Evolutionary conservation across 2,888 invertebrate species (phyloP).

Genomic region (Copidosoma aretas): DNA sequence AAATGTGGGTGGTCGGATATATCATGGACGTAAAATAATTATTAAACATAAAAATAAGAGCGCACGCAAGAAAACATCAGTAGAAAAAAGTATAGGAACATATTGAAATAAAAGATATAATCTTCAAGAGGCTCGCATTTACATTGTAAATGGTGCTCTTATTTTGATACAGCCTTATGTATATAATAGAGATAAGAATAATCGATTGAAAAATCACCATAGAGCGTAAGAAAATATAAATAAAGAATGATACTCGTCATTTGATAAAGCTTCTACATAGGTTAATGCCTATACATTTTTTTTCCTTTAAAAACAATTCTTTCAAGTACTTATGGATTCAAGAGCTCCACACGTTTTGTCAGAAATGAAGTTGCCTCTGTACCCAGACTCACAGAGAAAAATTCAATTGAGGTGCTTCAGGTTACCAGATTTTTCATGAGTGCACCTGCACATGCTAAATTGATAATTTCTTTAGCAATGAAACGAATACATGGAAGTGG

Average conservation of each 20-base stretch:
- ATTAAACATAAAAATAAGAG: conserved; percentile 10
- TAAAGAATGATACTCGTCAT: conserved; percentile 25
- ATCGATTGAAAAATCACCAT: conserved; percentile 26
- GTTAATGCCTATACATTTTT: too few species aligned
- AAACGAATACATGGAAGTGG: too few species aligned
- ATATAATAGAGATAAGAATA: conserved; percentile 29
- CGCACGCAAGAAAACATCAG: conserved; percentile 10
- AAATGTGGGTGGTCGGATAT: conserved; percentile 21
- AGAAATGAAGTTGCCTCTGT: too few species aligned
- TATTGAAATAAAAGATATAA: conserved; percentile 24
- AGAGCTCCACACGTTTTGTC: too few species aligned
- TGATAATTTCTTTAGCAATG: too few species aligned
- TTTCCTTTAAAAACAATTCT: too few species aligned
- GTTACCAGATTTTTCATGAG: too few species aligned
- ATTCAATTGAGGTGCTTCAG: too few species aligned
- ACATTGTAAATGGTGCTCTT: conserved; percentile 40
- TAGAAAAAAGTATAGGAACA: conserved; percentile 11
- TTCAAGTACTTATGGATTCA: too few species aligned
- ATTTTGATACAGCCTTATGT: conserved; percentile 43
- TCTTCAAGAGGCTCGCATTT: conserved; percentile 32
- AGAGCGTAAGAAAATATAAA: conserved; percentile 22
- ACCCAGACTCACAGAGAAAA: too few species aligned
- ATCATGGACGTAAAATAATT: background rate
- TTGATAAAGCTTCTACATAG: background rate
- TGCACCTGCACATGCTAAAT: too few species aligned